These are phyloP conservation scores for Carassius auratus DNA, from an alignment of 2,113 vertebrate genomes.

Conservation along the genomic window DNA sequence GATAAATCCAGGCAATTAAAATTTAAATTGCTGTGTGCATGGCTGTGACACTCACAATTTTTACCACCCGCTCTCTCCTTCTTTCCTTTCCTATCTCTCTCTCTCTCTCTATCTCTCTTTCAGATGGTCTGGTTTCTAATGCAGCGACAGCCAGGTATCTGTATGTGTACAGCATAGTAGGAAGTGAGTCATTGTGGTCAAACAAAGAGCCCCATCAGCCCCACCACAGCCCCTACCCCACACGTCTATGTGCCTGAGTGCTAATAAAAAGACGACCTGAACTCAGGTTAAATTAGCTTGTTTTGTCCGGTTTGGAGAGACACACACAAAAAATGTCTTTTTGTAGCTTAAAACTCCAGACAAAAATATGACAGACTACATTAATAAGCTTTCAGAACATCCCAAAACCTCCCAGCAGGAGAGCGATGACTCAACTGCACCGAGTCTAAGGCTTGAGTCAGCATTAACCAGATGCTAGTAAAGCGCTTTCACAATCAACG, in stretches of 20 bases:
- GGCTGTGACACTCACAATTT: slow-evolving; percentile 67
- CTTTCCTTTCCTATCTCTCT: neutral
- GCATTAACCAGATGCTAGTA: neutral
- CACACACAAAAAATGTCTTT: neutral
- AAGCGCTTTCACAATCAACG: neutral
- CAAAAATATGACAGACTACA: slow-evolving; percentile 1
- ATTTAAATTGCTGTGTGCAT: slow-evolving; percentile 78
- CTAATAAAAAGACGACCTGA: neutral
- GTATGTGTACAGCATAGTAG: neutral
- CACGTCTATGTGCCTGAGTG: neutral
- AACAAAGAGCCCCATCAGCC: neutral
- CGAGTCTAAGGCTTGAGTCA: slow-evolving; percentile 26
- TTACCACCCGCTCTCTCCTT: slow-evolving; percentile 40
- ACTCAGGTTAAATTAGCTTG: neutral
- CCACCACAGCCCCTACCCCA: neutral
- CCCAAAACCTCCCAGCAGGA: neutral
- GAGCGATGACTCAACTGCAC: neutral
- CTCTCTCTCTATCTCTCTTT: neutral
- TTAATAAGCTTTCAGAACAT: neutral
- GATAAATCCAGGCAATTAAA: slow-evolving; percentile 83
- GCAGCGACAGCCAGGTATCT: neutral
- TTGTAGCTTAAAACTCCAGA: neutral
- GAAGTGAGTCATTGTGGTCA: slow-evolving; percentile 9
- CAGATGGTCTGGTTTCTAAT: slow-evolving; percentile 12
- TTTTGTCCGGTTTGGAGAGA: neutral